Evolutionary conservation across 2,113 vertebrate species (phyloP), one percentile per base, ranked within the genome.

Genomic region (Chaenocephalus aceratus): DNA sequence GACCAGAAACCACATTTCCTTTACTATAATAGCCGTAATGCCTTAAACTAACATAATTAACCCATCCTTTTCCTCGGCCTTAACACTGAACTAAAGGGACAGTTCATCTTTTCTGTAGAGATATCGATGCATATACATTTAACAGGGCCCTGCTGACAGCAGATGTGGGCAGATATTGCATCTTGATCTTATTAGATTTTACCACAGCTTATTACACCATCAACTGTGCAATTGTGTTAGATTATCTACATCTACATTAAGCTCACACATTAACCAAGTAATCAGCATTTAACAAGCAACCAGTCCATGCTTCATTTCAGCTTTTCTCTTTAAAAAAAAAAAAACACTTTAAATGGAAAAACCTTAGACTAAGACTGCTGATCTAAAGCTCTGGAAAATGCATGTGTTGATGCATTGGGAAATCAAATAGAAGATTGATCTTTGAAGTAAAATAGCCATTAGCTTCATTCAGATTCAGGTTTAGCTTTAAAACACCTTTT

Each of bases 151-250:
- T 7, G 26, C 74, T 60, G 77, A 85, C 82, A 75, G 79, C 67
- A 77, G 62, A 79, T 66, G 70, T 63, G 59, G 80, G 63, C 18
- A 53, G 76, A 80, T 78, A 80, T 83, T 86, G 70, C 65, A 79
- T 75, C 65, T 68, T 72, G 59, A 81, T 79, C 60, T 49, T 64
- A 56, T 72, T 85, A 87, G 60, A 78, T 53, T 58, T 79, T 73
- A 76, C 75, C 73, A 61, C 49, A 63, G 71, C 64, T 83, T 73
- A 75, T 76, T 77, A 87, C 36, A 66, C 51, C 60, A 81, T 82
- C 80, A 72, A 68, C 58, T 46, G 66, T 67, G 63, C 63, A 18
- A 64, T 63, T 75, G 78, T 84, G 82, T 82, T 77, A 54, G 65
- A 76, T 30, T 65, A 53, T 51, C 78, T 36, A 79, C 48, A 64